A percentile compares a stretch with the other conserved stretches of the same genome.
phyloP scores from a whole-genome alignment of 2,888 invertebrate genomes.

The Meiosimyza decipiens region DNA sequence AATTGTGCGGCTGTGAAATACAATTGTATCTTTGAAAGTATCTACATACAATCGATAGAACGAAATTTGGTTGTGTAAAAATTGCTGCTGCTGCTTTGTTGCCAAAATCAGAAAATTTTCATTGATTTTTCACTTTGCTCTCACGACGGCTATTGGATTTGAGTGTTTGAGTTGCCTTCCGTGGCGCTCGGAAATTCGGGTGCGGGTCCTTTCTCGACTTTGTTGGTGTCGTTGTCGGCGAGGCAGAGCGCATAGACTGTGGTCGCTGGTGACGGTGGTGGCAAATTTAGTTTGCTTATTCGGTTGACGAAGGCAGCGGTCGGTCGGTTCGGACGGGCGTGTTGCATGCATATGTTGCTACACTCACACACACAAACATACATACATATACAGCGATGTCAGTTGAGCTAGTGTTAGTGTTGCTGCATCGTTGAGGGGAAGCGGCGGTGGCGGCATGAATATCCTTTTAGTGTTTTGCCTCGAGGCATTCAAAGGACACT shows the following conservation, averaged over 20 bases:
- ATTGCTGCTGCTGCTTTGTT: conserved; percentile 3
- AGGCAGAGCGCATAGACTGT: neutral
- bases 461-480: conserved; percentile 6
- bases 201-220: conserved; percentile 19
- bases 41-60: neutral
- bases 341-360: conserved; percentile 16
- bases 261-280: conserved; percentile 5
- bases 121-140: conserved; percentile 31
- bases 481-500: conserved; percentile 2
- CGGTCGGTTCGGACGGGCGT: conserved; percentile 26
- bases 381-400: neutral
- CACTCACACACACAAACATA: conserved; percentile 6
- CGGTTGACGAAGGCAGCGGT: conserved; percentile 2
- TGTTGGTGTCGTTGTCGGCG: conserved; percentile 5
- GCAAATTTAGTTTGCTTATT: neutral
- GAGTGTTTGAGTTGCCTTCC: too few relatives aligned
- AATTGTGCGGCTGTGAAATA: too few relatives aligned
- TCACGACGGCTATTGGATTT: neutral
- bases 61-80: conserved; percentile 23
- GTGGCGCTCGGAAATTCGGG: conserved; percentile 28
- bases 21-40: too few relatives aligned
- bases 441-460: conserved; percentile 5
- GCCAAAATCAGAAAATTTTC: conserved; percentile 28
- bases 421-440: too few relatives aligned
- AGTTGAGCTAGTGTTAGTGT: conserved; percentile 20